Conservation (phyloP, 2,797 vertebrate genomes). For the Neosalanx taihuensis region DNA sequence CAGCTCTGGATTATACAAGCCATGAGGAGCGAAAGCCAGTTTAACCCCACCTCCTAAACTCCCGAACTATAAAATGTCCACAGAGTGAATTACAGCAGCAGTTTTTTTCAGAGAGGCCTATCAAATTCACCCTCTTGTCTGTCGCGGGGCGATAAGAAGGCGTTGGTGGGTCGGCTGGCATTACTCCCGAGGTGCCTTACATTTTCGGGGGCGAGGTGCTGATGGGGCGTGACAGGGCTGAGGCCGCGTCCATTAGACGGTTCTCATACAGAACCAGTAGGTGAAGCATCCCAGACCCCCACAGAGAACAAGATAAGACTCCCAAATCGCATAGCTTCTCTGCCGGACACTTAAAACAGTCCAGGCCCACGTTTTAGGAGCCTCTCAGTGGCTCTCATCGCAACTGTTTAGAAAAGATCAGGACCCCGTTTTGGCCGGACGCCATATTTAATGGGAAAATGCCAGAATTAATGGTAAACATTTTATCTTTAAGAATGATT, state of each 20-base stretch:
- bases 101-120: conserved; percentile 33
- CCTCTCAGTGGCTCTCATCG: conserved; percentile 38
- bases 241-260: conserved; percentile 46
- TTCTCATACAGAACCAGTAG: conserved; percentile 47
- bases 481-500: conserved; percentile 46
- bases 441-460: conserved; percentile 40
- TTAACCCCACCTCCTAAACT: conserved; percentile 33
- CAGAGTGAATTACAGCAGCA: conserved; percentile 29
- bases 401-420: conserved; percentile 52
- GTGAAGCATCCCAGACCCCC: conserved; percentile 54
- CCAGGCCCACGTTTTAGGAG: conserved; percentile 36
- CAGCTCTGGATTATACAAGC: conserved; percentile 23
- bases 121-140: conserved; percentile 37
- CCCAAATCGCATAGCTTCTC: conserved; percentile 42
- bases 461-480: conserved; percentile 53
- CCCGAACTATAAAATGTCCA: conserved; percentile 12
- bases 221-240: conserved; percentile 32
- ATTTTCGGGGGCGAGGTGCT: conserved; percentile 34
- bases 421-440: conserved; percentile 41
- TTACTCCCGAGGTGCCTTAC: conserved; percentile 23
- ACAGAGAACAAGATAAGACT: conserved; percentile 56
- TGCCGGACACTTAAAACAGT: conserved; percentile 51
- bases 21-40: conserved; percentile 23
- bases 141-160: conserved; percentile 45
- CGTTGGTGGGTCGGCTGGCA: conserved; percentile 34